Conservation (phyloP, 2,113 vertebrate genomes). For the Ictalurus punctatus region DNA sequence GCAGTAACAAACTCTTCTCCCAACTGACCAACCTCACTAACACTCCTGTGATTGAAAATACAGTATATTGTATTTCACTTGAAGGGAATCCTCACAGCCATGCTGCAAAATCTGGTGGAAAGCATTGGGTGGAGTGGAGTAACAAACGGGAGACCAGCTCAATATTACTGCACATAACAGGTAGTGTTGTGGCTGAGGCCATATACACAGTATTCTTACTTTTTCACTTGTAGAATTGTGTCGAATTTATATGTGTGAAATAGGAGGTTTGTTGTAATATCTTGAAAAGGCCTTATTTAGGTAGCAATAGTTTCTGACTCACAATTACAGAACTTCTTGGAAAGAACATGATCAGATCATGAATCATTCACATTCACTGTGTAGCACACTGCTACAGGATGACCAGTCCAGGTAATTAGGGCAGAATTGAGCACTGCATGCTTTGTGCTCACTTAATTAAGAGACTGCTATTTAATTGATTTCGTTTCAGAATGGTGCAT, state of each 20-base stretch:
- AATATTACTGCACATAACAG: not conserved
- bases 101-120: not conserved
- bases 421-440: not conserved
- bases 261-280: not conserved
- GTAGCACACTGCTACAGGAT: not conserved
- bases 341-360: not conserved
- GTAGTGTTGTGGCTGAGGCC: not conserved
- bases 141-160: not conserved
- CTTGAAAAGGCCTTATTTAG: not conserved
- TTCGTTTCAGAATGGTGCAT: conserved; percentile 13
- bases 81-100: not conserved
- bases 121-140: not conserved
- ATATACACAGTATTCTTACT: not conserved
- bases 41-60: not conserved
- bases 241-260: not conserved
- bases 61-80: not conserved
- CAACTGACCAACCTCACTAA: not conserved
- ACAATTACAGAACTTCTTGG: not conserved
- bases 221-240: not conserved
- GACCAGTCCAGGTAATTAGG: conserved; percentile 10
- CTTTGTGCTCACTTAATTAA: conserved; percentile 30
- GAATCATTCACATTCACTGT: not conserved
- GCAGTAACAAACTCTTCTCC: not conserved
- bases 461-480: conserved; percentile 34
- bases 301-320: not conserved